These are phyloP conservation scores for Hylaea fasciaria DNA, from an alignment of 2,888 invertebrate genomes.

Conservation along the genomic window DNA sequence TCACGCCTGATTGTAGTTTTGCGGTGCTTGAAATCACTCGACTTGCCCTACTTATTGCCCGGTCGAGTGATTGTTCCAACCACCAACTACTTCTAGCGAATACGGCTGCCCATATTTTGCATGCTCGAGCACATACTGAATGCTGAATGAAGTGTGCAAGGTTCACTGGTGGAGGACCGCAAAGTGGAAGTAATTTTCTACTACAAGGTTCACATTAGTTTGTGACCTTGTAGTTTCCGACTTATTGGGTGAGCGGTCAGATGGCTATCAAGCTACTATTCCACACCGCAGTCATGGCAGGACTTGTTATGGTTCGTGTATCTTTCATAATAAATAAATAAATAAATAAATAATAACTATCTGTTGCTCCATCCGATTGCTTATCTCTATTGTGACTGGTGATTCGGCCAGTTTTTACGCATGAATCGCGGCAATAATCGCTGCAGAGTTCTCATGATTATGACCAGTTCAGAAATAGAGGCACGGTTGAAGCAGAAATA, in stretches of 20 bases:
- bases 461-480: no score
- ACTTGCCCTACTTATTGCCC: conserved; percentile 49
- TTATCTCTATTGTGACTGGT: no score
- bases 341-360: no score
- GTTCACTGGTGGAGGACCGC: background rate
- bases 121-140: conserved; percentile 7
- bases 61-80: conserved; percentile 31
- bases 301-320: no score
- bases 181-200: background rate
- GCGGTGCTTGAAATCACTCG: conserved; percentile 41
- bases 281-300: background rate
- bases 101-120: conserved; percentile 18
- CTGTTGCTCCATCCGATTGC: no score
- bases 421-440: no score
- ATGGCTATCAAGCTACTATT: background rate
- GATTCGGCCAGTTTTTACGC: no score
- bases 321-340: no score
- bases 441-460: no score
- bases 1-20: conserved; percentile 34
- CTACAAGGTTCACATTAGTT: background rate
- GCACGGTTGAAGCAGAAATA: no score
- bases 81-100: conserved; percentile 6
- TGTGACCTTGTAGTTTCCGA: background rate
- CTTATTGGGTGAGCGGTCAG: no score
- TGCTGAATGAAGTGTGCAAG: conserved; percentile 18